Conservation (phyloP, 2,797 vertebrate species). For the Syngnathus rostellatus region DNA sequence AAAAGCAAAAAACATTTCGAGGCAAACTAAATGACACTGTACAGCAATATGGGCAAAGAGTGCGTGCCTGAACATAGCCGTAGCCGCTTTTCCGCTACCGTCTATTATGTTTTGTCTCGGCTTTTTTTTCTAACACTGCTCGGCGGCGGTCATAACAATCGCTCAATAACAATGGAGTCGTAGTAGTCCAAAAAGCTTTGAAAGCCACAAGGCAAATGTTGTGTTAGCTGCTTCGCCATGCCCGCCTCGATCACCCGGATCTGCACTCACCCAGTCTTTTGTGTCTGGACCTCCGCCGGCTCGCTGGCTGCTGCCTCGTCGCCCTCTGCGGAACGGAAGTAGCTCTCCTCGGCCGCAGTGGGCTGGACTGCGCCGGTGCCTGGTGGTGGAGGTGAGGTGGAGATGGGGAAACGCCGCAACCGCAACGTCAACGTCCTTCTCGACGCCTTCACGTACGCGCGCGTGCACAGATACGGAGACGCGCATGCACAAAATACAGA, state of each 20-base stretch:
- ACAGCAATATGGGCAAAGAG: not conserved
- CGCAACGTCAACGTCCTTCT: slow-evolving; percentile 5
- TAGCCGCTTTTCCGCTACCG: slow-evolving; percentile 42
- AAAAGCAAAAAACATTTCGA: too few relatives aligned
- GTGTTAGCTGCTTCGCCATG: not conserved
- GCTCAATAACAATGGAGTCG: not conserved
- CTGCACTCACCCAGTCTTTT: slow-evolving; percentile 71
- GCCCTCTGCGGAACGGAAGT: slow-evolving; percentile 87
- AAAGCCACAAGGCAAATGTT: not conserved
- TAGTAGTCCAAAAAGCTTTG: not conserved
- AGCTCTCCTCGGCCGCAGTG: slow-evolving; percentile 73
- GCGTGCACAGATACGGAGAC: not conserved
- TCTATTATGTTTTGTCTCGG: slow-evolving; percentile 30
- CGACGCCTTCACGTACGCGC: not conserved
- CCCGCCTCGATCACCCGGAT: not conserved
- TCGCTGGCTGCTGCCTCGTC: slow-evolving; percentile 68
- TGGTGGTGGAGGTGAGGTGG: not conserved
- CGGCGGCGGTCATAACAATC: not conserved
- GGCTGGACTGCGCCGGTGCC: slow-evolving; percentile 58
- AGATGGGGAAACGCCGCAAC: slow-evolving; percentile 21
- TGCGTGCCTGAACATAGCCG: slow-evolving; percentile 45
- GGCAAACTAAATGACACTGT: too few relatives aligned
- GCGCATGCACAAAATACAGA: not conserved
- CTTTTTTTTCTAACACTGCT: slow-evolving; percentile 5
- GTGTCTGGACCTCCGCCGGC: slow-evolving; percentile 79